Percentiles rank a stretch among this genome's conserved stretches.
Conservation (phyloP, 2,888 invertebrate species). For the Ligdia adustata region DNA sequence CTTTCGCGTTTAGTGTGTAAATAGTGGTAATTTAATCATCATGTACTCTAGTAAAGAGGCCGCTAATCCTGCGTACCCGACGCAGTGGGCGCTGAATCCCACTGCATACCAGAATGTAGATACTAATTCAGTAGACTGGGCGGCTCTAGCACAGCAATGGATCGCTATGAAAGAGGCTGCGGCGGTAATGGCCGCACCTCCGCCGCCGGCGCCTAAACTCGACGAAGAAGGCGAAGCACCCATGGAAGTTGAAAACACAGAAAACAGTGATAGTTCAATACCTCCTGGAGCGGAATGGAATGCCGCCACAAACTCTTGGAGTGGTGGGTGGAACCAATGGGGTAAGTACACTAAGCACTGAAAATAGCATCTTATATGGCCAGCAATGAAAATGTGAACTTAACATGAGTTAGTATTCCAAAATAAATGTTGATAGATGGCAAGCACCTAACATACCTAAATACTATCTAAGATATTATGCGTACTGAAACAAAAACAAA, state of each 20-base stretch:
- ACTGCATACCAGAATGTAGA: slow-evolving; percentile 92
- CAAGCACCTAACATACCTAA: too few species aligned
- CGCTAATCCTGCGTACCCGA: slow-evolving; percentile 86
- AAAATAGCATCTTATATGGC: too few species aligned
- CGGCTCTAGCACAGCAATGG: slow-evolving; percentile 98
- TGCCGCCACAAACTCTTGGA: slow-evolving; percentile 67
- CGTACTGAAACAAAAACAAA: too few species aligned
- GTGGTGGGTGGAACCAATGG: slow-evolving; percentile 75
- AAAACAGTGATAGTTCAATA: slow-evolving; percentile 72
- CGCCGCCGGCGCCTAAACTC: slow-evolving; percentile 80
- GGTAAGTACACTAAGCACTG: too few species aligned
- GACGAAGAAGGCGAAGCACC: slow-evolving; percentile 93
- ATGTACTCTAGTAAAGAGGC: slow-evolving; percentile 86
- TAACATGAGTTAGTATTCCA: too few species aligned
- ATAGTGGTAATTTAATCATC: slow-evolving; percentile 38
- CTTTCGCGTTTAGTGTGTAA: slow-evolving; percentile 11
- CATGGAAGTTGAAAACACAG: slow-evolving; percentile 93
- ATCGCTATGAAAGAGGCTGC: slow-evolving; percentile 95
- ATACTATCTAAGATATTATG: too few species aligned
- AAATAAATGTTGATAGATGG: too few species aligned
- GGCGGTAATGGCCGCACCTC: slow-evolving; percentile 83
- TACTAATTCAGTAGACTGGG: slow-evolving; percentile 97
- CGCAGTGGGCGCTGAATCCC: slow-evolving; percentile 93
- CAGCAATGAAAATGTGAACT: too few species aligned
- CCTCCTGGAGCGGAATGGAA: slow-evolving; percentile 68